These are phyloP conservation scores for Pogona vitticeps DNA, from an alignment of 2,113 vertebrate species.

Conservation along the genomic window DNA sequence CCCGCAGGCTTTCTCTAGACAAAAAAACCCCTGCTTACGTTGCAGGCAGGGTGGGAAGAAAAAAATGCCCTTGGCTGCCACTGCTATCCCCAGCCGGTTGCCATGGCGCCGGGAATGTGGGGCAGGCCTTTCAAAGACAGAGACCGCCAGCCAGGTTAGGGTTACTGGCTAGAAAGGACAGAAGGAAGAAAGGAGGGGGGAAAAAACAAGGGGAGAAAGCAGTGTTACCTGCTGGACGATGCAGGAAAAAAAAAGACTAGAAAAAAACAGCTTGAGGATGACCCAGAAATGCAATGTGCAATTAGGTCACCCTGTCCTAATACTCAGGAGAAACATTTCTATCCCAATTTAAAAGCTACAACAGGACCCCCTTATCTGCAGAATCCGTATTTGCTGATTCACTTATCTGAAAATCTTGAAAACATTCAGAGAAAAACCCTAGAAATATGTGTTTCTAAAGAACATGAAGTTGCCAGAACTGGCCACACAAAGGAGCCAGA, in stretches of 20 bases:
- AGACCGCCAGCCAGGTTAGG: too few species aligned
- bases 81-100: not conserved
- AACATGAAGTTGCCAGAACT: too few species aligned
- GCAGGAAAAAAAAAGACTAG: not conserved
- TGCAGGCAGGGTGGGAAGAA: not conserved
- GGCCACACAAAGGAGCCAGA: too few species aligned
- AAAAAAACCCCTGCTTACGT: slow-evolving; percentile 6
- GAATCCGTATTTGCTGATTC: too few species aligned
- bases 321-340: not conserved
- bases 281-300: not conserved
- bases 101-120: slow-evolving; percentile 1
- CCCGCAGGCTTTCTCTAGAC: not conserved
- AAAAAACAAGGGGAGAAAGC: too few species aligned
- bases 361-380: too few species aligned
- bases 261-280: not conserved
- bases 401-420: too few species aligned
- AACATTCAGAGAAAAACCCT: too few species aligned
- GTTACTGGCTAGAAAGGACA: not conserved
- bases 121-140: not conserved
- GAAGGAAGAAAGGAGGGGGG: too few species aligned
- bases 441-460: too few species aligned
- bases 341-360: too few species aligned
- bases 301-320: not conserved
- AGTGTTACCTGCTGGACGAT: not conserved
- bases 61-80: too few species aligned